Conservation (phyloP, 2,888 invertebrate species). For the Agrochola lychnidis region DNA sequence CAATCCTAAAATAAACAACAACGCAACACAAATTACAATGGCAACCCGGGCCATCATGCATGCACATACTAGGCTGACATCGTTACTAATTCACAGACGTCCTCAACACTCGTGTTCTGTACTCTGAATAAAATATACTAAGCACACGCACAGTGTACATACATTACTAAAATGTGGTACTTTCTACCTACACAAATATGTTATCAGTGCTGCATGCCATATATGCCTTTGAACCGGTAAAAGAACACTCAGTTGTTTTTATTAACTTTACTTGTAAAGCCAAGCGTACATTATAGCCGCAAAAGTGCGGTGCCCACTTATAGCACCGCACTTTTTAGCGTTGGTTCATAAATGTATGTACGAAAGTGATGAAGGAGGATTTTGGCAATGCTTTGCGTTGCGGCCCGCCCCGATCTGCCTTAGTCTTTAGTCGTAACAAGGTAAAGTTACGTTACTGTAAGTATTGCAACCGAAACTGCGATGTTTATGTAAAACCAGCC, state of each 20-base stretch:
- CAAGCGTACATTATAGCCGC: no score
- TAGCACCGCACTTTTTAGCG: no score
- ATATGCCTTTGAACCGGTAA: constrained; percentile 13
- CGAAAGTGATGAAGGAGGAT: no score
- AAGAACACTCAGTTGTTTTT: background rate
- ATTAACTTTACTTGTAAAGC: background rate
- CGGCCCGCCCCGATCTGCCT: no score
- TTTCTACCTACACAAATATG: constrained; percentile 37
- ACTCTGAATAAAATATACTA: constrained; percentile 41
- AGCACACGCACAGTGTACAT: constrained; percentile 19
- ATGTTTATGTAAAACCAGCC: background rate
- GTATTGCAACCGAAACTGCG: background rate
- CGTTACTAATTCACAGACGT: constrained; percentile 39
- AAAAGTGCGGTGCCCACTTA: no score
- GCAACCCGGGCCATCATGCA: background rate
- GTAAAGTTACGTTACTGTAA: background rate
- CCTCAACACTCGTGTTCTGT: constrained; percentile 27
- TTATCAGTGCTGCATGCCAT: constrained; percentile 6
- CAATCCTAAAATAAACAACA: background rate
- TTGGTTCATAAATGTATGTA: no score
- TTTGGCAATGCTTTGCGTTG: no score
- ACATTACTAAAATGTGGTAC: constrained; percentile 7
- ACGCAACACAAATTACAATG: background rate
- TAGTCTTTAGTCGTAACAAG: background rate
- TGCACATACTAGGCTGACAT: constrained; percentile 2